Conservation (phyloP, 2,113 vertebrate species). For the Pelecanus crispus region DNA sequence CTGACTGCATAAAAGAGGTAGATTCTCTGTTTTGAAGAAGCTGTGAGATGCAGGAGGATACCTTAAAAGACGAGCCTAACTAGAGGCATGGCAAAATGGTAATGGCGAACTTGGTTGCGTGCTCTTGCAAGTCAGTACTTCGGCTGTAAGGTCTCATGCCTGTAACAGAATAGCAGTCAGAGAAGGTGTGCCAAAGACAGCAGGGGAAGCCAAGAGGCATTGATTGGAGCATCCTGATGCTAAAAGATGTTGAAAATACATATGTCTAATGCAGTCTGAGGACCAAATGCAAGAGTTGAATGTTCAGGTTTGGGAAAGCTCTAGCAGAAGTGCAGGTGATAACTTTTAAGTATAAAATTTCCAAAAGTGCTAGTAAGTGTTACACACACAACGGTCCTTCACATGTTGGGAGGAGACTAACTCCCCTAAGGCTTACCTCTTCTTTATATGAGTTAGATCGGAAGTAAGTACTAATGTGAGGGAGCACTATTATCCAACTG, state of each 20-base stretch:
- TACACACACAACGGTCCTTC: background rate
- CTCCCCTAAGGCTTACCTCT: background rate
- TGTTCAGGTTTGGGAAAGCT: background rate
- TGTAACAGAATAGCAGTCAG: background rate
- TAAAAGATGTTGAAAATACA: background rate
- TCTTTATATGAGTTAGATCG: background rate
- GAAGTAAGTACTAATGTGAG: background rate
- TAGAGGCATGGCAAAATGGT: background rate
- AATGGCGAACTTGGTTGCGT: background rate
- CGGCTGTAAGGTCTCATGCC: background rate
- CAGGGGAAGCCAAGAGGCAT: background rate
- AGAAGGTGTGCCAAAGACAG: background rate
- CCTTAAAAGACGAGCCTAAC: background rate
- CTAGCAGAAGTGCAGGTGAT: background rate
- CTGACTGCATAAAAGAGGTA: background rate
- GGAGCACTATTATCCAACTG: background rate
- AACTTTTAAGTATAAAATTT: background rate
- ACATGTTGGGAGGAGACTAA: background rate
- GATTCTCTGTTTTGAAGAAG: background rate
- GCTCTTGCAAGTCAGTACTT: background rate
- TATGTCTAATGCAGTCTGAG: background rate
- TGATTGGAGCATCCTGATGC: background rate
- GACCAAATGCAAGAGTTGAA: background rate
- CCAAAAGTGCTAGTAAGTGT: background rate
- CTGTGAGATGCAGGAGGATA: background rate